phyloP scores from a whole-genome alignment of 1,140 invertebrate genomes.

The Battus philenor region DNA sequence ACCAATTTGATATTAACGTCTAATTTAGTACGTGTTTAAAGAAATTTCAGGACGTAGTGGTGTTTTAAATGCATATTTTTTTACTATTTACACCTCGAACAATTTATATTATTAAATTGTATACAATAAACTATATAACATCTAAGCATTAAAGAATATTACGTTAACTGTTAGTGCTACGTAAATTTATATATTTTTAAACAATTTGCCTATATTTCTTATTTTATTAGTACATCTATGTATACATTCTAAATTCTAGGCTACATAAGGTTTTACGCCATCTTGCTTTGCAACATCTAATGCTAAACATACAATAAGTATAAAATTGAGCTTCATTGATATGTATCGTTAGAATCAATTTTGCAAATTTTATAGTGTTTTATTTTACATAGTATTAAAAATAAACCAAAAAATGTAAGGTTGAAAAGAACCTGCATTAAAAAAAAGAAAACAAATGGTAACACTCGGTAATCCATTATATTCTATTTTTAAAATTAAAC shows the following conservation, averaged over 20 bases:
- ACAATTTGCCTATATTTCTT: constrained; percentile 34
- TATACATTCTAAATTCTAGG: constrained; percentile 48
- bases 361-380: too few relatives aligned
- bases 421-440: too few relatives aligned
- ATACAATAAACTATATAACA: constrained; percentile 15
- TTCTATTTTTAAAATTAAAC: too few relatives aligned
- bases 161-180: background rate
- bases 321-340: constrained; percentile 73
- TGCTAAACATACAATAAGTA: constrained; percentile 64
- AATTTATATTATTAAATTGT: background rate
- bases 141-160: constrained; percentile 8
- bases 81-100: background rate
- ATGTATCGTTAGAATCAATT: constrained; percentile 55
- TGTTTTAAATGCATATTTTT: background rate
- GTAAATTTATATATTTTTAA: constrained; percentile 9
- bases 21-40: too few relatives aligned
- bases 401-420: too few relatives aligned
- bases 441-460: too few relatives aligned
- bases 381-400: too few relatives aligned
- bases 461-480: too few relatives aligned
- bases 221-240: constrained; percentile 37
- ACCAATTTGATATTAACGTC: too few relatives aligned
- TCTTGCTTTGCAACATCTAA: constrained; percentile 61
- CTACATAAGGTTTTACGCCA: constrained; percentile 49
- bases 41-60: too few relatives aligned